A percentile compares a stretch with the other conserved stretches of the same genome.
Conservation (phyloP, 1,140 invertebrate genomes). For the Bactericera cockerelli region DNA sequence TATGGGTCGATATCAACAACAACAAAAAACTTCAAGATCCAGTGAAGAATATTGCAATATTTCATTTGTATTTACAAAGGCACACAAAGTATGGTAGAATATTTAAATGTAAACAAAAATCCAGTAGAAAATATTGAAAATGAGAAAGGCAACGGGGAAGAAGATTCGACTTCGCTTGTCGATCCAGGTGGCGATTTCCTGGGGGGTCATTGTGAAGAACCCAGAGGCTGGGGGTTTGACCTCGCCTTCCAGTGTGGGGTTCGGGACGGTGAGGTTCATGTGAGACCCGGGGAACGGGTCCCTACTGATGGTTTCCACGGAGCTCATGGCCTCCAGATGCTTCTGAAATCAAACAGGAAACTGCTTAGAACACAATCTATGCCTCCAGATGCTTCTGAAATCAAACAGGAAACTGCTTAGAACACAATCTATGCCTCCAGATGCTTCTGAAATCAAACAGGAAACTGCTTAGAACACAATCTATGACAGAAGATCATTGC, state of each 20-base stretch:
- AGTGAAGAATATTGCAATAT: conserved; percentile 45
- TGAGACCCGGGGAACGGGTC: conserved; percentile 20
- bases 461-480: too few relatives aligned
- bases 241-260: conserved; percentile 32
- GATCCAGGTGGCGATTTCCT: conserved; percentile 73
- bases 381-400: too few relatives aligned
- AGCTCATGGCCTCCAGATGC: conserved; percentile 15
- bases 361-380: too few relatives aligned
- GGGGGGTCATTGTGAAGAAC: conserved; percentile 70
- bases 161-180: conserved; percentile 58
- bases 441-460: too few relatives aligned
- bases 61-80: conserved; percentile 31
- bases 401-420: too few relatives aligned
- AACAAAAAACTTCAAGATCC: conserved; percentile 26
- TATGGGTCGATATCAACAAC: conserved; percentile 69
- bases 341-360: background rate
- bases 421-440: too few relatives aligned
- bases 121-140: conserved; percentile 76
- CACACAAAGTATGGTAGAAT: conserved; percentile 21
- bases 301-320: conserved; percentile 17
- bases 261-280: conserved; percentile 39
- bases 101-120: conserved; percentile 48
- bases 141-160: conserved; percentile 59
- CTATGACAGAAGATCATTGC: too few relatives aligned
- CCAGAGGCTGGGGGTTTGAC: conserved; percentile 29